These are phyloP conservation scores for Ormyrus labotus DNA, from an alignment of 2,888 invertebrate species.

Conservation along the genomic window DNA sequence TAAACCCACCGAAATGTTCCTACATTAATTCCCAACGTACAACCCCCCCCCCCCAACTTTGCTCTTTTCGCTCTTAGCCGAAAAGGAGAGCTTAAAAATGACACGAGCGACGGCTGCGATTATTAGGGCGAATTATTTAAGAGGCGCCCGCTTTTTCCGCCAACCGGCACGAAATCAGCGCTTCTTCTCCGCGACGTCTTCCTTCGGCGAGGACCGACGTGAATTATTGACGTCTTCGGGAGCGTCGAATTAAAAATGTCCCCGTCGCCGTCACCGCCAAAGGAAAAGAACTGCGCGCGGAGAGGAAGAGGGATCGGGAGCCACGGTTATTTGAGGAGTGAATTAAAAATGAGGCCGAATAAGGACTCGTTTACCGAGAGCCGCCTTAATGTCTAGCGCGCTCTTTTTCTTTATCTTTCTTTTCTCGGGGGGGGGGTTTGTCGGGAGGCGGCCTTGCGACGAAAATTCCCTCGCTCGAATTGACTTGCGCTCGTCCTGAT, in stretches of 20 bases:
- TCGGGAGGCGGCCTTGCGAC: conserved; percentile 32
- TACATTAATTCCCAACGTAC: conserved; percentile 16
- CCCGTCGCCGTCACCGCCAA: conserved; percentile 53
- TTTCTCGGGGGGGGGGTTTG: not conserved
- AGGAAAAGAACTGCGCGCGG: conserved; percentile 55
- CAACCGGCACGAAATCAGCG: conserved; percentile 55
- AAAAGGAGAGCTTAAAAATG: conserved; percentile 22
- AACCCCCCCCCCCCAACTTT: conserved; percentile 19
- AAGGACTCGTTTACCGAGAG: conserved; percentile 60
- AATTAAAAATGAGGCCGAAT: conserved; percentile 73
- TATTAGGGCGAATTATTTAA: conserved; percentile 73
- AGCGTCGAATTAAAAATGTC: conserved; percentile 70
- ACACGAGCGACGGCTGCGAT: conserved; percentile 62
- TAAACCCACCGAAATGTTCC: conserved; percentile 43
- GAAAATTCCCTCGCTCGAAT: conserved; percentile 18
- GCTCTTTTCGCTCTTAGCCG: conserved; percentile 4
- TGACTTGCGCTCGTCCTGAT: no score
- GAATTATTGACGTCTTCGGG: conserved; percentile 69
- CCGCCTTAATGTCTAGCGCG: conserved; percentile 40
- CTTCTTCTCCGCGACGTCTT: not conserved
- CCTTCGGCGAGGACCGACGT: conserved; percentile 60
- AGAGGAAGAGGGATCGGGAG: conserved; percentile 54
- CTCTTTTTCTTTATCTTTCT: conserved; percentile 3
- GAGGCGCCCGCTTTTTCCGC: conserved; percentile 59
- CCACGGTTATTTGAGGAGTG: conserved; percentile 71